Percentiles rank a stretch among this genome's conserved stretches.
Conservation (phyloP, 1,140 invertebrate genomes). For the Laupala kohalensis region DNA sequence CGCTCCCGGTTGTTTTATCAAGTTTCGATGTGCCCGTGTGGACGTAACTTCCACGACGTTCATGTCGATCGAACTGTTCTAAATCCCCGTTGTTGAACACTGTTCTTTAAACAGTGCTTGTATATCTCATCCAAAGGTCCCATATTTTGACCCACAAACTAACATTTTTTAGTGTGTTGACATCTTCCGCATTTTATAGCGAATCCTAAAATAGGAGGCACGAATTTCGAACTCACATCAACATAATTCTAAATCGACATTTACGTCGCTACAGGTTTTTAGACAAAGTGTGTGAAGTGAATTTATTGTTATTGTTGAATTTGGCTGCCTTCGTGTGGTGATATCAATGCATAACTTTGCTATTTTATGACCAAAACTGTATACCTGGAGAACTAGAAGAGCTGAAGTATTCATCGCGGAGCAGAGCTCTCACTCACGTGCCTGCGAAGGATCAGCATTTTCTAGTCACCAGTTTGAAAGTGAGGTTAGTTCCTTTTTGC, state of each 20-base stretch:
- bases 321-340: not conserved
- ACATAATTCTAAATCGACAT: not conserved
- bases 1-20: not conserved
- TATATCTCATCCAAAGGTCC: not conserved
- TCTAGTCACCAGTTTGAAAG: not conserved
- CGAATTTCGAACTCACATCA: not conserved
- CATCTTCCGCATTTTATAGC: not conserved
- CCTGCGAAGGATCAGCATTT: not conserved
- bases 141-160: not conserved
- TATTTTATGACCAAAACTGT: not conserved
- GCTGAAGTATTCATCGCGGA: not conserved
- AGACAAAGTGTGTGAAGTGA: not conserved
- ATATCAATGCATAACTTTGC: not conserved
- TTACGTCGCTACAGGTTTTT: not conserved
- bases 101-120: not conserved
- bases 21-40: not conserved
- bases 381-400: not conserved
- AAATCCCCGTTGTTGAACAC: not conserved
- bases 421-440: not conserved
- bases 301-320: not conserved
- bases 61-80: not conserved
- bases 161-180: not conserved
- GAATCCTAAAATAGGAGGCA: not conserved
- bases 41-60: not conserved
- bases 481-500: not conserved